A percentile compares a stretch with the other conserved stretches of the same genome.
These are phyloP conservation scores for Agriopis marginaria DNA, from an alignment of 2,888 invertebrate genomes.

Conservation along the genomic window DNA sequence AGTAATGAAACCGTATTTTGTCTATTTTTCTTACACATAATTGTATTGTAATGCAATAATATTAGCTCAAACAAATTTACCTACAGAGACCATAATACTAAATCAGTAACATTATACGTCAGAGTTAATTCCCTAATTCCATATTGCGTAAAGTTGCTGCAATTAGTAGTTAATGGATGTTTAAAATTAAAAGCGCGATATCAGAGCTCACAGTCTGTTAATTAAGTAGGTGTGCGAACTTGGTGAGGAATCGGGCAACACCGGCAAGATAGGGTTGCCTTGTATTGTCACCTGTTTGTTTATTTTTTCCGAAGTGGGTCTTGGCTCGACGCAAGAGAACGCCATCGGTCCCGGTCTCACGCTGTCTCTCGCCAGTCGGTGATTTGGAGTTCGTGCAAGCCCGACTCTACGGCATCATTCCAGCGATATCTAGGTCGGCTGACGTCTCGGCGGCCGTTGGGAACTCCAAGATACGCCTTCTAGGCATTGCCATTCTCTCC, in stretches of 20 bases:
- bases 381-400: too few relatives aligned
- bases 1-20: too few relatives aligned
- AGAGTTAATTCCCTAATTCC: constrained; percentile 23
- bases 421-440: too few relatives aligned
- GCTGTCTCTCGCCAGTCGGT: too few relatives aligned
- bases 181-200: constrained; percentile 33
- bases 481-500: too few relatives aligned
- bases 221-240: constrained; percentile 48
- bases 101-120: constrained; percentile 18
- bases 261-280: constrained; percentile 21
- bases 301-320: neutral
- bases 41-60: neutral
- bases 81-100: constrained; percentile 6
- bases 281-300: too few relatives aligned
- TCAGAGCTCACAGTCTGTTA: constrained; percentile 33
- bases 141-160: constrained; percentile 16
- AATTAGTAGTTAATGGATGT: constrained; percentile 33
- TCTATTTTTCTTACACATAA: too few relatives aligned
- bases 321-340: too few relatives aligned
- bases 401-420: too few relatives aligned
- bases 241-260: constrained; percentile 33
- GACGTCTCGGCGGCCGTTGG: too few relatives aligned
- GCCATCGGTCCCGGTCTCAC: too few relatives aligned
- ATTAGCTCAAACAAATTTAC: neutral
- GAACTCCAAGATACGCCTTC: too few relatives aligned